Percentiles rank a stretch among this genome's conserved stretches.
These are phyloP conservation scores for Macropodus opercularis DNA, from an alignment of 2,797 vertebrate species.

Conservation along the genomic window DNA sequence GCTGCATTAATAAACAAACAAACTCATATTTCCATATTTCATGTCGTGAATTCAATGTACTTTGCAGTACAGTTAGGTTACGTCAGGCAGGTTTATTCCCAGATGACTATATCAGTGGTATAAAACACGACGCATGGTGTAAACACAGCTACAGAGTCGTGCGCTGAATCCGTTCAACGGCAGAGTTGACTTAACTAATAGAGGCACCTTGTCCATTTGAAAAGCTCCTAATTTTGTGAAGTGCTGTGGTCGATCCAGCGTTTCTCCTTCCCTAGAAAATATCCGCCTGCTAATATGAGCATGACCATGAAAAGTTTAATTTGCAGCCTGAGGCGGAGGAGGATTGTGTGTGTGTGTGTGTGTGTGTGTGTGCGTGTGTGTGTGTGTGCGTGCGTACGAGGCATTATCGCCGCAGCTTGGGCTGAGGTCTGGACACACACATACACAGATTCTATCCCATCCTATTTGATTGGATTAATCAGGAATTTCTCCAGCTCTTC, in stretches of 20 bases:
- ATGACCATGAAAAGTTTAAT: constrained; percentile 41
- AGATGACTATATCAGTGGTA: too few relatives aligned
- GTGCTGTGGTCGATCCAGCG: constrained; percentile 21
- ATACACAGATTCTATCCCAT: not conserved
- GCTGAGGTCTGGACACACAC: constrained; percentile 8
- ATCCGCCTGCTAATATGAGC: constrained; percentile 24
- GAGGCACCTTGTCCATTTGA: constrained; percentile 21
- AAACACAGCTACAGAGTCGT: constrained; percentile 15
- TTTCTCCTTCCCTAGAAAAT: constrained; percentile 22
- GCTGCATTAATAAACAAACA: too few relatives aligned
- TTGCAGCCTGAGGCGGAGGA: constrained; percentile 28
- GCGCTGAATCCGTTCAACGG: constrained; percentile 26
- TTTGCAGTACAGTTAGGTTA: too few relatives aligned
- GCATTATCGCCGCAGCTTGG: constrained; percentile 30
- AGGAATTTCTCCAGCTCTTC: constrained; percentile 63
- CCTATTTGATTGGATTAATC: constrained; percentile 74
- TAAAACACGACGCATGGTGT: constrained; percentile 17
- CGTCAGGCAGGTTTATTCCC: not conserved
- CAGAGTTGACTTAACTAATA: constrained; percentile 6
- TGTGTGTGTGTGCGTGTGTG: not conserved
- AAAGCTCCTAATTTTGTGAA: constrained; percentile 19
- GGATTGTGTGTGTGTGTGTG: not conserved
- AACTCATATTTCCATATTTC: too few relatives aligned
- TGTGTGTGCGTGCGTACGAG: not conserved
- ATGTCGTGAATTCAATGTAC: too few relatives aligned